Conservation (phyloP, 2,888 invertebrate genomes). For the Lithosia quadra region DNA sequence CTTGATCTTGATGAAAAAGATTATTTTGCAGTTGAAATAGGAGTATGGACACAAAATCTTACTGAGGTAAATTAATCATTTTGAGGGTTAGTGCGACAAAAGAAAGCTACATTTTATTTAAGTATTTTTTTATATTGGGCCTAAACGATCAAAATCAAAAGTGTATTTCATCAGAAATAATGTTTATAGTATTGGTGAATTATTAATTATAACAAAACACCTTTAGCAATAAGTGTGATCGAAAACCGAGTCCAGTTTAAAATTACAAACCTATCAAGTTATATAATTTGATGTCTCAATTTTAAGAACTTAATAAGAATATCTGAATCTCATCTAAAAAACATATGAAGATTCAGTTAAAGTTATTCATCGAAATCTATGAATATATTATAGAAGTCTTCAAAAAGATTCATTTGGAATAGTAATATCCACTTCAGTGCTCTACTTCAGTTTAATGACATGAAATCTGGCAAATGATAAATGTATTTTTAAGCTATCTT, state of each 20-base stretch:
- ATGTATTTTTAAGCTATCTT: not conserved
- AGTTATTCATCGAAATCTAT: too few species aligned
- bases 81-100: not conserved
- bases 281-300: not conserved
- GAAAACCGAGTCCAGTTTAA: not conserved
- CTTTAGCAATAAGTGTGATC: too few species aligned
- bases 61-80: not conserved
- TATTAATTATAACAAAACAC: too few species aligned
- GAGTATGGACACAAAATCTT: too few species aligned
- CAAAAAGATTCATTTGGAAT: not conserved
- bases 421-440: not conserved
- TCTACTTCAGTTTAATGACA: slow-evolving; percentile 4
- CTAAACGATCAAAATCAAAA: not conserved
- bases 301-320: not conserved
- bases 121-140: too few species aligned
- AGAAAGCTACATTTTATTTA: too few species aligned
- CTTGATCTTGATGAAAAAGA: too few species aligned
- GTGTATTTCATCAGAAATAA: too few species aligned
- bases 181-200: too few species aligned
- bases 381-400: not conserved
- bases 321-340: not conserved
- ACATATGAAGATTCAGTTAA: not conserved
- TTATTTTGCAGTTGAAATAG: too few species aligned
- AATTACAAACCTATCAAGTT: not conserved
- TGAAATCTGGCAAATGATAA: not conserved